A percentile compares a stretch with the other conserved stretches of the same genome.
These are phyloP conservation scores for Psittacus erithacus DNA, from an alignment of 2,113 vertebrate genomes.

Conservation along the genomic window DNA sequence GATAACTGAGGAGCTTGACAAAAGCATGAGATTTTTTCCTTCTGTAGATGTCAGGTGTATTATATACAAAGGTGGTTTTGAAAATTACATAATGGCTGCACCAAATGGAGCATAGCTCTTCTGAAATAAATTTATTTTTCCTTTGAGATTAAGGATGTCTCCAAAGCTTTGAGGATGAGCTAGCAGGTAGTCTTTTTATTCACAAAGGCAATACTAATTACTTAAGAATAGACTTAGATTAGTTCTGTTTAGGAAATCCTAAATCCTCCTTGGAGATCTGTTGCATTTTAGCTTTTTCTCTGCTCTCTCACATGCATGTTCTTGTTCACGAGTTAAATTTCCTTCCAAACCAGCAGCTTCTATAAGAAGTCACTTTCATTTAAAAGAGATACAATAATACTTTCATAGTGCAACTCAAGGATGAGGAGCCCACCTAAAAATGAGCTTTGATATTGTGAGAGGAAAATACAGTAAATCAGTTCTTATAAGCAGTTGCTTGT, in stretches of 20 bases:
- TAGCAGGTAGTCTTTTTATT: not conserved
- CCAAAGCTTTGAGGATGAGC: not conserved
- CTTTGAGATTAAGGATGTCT: not conserved
- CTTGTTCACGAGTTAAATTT: not conserved
- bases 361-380: not conserved
- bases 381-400: not conserved
- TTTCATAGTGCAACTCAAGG: not conserved
- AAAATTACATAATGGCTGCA: not conserved
- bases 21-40: not conserved
- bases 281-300: not conserved
- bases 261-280: not conserved
- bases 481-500: not conserved
- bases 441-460: not conserved
- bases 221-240: not conserved
- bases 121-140: not conserved
- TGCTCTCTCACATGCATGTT: not conserved
- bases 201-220: not conserved
- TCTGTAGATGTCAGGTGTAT: not conserved
- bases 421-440: not conserved
- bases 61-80: not conserved
- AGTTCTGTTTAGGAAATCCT: not conserved
- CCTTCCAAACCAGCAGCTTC: not conserved
- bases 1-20: not conserved
- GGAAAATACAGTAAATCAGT: not conserved
- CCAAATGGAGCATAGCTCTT: not conserved